These are phyloP conservation scores for Sesamia inferens DNA, from an alignment of 2,888 invertebrate species.

Conservation along the genomic window DNA sequence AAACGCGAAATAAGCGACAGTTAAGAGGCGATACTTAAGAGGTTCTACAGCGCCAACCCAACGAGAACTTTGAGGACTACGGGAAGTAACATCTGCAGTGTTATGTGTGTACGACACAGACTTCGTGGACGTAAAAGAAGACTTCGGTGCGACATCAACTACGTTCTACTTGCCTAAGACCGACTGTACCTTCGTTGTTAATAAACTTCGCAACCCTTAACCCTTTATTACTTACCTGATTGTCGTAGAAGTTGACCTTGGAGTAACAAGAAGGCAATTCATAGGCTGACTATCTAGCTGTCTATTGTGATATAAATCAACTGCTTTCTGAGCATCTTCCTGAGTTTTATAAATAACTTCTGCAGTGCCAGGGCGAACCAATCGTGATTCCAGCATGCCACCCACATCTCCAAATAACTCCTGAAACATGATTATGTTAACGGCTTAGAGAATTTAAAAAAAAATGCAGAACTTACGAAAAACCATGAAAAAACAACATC, in stretches of 20 bases:
- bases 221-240: slow-evolving; percentile 76
- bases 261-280: slow-evolving; percentile 96
- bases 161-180: too few species aligned
- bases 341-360: slow-evolving; percentile 97
- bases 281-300: slow-evolving; percentile 98
- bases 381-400: slow-evolving; percentile 94
- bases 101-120: too few species aligned
- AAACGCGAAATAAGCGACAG: too few species aligned
- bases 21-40: too few species aligned
- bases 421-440: slow-evolving; percentile 80
- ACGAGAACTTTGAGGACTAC: too few species aligned
- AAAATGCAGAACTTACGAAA: too few species aligned
- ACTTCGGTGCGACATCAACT: too few species aligned
- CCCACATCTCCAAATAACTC: slow-evolving; percentile 98
- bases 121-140: too few species aligned
- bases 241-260: slow-evolving; percentile 81
- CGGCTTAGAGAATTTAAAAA: not conserved
- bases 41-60: too few species aligned
- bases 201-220: too few species aligned
- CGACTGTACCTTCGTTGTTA: too few species aligned
- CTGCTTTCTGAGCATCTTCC: slow-evolving; percentile 96
- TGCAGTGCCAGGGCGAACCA: slow-evolving; percentile 96
- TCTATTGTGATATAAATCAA: slow-evolving; percentile 97
- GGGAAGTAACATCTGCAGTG: too few species aligned
- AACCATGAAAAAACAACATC: not conserved